Percentiles rank a stretch among this genome's conserved stretches.
Evolutionary conservation across 2,113 vertebrate genomes (phyloP).

Genomic region (Cynocephalus volans): DNA sequence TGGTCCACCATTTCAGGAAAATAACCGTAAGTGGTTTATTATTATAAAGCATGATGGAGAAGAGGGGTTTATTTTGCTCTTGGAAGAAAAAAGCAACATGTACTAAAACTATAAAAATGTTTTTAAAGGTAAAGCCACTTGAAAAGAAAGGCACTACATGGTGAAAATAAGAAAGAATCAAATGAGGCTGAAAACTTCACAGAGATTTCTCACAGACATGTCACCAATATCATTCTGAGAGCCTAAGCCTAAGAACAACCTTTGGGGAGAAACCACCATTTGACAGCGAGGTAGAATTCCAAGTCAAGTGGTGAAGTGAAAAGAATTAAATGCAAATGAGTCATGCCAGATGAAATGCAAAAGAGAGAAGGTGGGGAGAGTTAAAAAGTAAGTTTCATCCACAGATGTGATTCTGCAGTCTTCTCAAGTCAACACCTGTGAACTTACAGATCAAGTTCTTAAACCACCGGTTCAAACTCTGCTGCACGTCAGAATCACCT

Average conservation of each 20-base stretch:
- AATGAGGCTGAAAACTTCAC: background rate
- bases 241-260: background rate
- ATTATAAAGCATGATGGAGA: background rate
- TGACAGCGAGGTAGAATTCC: background rate
- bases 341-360: background rate
- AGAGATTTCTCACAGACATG: background rate
- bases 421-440: background rate
- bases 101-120: constrained; percentile 12
- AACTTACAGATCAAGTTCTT: constrained; percentile 23
- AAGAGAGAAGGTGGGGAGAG: background rate
- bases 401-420: background rate
- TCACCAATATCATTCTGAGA: background rate
- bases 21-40: background rate
- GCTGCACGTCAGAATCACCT: background rate
- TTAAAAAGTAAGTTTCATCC: background rate
- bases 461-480: background rate
- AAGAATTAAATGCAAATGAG: constrained; percentile 37
- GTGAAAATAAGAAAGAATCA: background rate
- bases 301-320: background rate
- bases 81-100: constrained; percentile 1
- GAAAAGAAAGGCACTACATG: background rate
- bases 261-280: background rate
- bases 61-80: constrained; percentile 60
- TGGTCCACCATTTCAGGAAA: background rate
- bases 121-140: constrained; percentile 36